phyloP scores from a whole-genome alignment of 1,140 invertebrate genomes.

The Tetraneura akinire region DNA sequence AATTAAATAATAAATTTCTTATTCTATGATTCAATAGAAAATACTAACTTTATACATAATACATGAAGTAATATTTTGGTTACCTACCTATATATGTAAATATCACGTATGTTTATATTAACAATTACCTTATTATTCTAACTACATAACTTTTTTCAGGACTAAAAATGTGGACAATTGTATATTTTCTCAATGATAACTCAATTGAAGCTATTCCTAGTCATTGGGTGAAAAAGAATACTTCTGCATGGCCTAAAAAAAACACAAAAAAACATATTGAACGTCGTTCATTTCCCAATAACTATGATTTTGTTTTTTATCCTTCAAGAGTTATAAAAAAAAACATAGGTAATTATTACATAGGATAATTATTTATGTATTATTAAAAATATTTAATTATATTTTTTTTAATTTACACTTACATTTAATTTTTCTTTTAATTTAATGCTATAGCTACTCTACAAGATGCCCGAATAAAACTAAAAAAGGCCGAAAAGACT shows the following conservation, averaged over 20 bases:
- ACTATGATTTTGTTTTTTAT: not conserved
- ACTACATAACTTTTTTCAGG: not conserved
- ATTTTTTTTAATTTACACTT: not conserved
- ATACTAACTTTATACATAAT: too few relatives aligned
- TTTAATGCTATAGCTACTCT: not conserved
- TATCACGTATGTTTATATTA: not conserved
- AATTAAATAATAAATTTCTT: too few relatives aligned
- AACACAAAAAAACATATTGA: slow-evolving; percentile 5
- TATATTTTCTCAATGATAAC: not conserved
- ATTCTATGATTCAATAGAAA: too few relatives aligned
- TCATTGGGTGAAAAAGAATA: not conserved
- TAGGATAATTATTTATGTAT: too few relatives aligned
- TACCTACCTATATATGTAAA: too few relatives aligned
- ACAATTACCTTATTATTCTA: not conserved
- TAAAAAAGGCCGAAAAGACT: not conserved
- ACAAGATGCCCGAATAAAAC: not conserved
- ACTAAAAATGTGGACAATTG: not conserved
- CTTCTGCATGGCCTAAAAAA: slow-evolving; percentile 6
- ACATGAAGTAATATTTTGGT: too few relatives aligned
- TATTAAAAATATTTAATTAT: not conserved
- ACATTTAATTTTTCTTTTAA: not conserved
- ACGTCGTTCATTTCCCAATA: not conserved
- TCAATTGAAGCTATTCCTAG: not conserved
- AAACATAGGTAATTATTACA: not conserved
- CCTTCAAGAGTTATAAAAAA: not conserved